Evolutionary conservation across 2,797 vertebrate genomes (phyloP).

Genomic region (Pristis pectinata): DNA sequence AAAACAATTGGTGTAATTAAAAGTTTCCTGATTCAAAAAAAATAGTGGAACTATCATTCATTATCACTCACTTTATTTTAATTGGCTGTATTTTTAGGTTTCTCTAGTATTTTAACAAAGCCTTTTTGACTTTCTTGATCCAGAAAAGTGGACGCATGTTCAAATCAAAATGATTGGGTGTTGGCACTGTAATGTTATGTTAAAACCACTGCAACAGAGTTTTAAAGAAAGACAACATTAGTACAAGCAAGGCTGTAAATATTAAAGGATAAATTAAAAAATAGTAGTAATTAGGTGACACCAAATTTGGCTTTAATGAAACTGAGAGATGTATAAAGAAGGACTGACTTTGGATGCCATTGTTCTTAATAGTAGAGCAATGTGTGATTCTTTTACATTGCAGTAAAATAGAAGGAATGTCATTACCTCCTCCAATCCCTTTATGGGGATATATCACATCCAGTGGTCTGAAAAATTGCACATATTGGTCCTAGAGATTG

Average conservation of each 20-base stretch:
- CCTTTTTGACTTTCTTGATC: neutral
- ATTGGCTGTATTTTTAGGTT: neutral
- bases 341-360: neutral
- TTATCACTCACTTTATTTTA: neutral
- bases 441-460: neutral
- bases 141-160: neutral
- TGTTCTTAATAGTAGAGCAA: neutral
- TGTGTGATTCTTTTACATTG: neutral
- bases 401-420: conserved; percentile 1
- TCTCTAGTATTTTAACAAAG: neutral
- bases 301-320: neutral
- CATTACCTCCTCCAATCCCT: neutral
- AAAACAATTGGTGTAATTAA: neutral
- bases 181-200: neutral
- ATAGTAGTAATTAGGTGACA: neutral
- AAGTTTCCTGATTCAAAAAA: neutral
- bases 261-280: neutral
- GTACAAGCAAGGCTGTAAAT: neutral
- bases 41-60: neutral
- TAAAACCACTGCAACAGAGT: neutral
- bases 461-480: conserved; percentile 19
- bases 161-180: neutral
- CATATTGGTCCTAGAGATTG: conserved; percentile 14
- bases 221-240: too few species aligned
- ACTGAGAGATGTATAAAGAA: neutral